Percentiles rank a stretch among this genome's conserved stretches.
Evolutionary conservation across 2,888 invertebrate genomes (phyloP).

Genomic region (Girardia tigrina): DNA sequence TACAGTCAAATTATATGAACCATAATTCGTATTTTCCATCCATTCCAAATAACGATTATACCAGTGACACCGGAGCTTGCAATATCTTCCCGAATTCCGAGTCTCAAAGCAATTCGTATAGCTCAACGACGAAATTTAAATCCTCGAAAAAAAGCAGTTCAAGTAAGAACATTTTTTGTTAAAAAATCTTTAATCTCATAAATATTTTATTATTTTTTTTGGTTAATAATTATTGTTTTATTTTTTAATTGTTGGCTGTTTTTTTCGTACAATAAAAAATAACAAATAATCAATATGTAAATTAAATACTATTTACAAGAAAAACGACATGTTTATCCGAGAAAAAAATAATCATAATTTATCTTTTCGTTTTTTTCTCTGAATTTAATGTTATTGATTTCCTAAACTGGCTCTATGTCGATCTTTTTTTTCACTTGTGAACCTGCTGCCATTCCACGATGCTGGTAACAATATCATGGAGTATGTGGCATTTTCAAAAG

Average conservation of each 20-base stretch:
- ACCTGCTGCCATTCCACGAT: constrained; percentile 16
- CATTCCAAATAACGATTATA: not conserved
- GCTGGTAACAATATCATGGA: constrained; percentile 23
- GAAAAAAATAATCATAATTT: no score
- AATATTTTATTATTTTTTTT: not conserved
- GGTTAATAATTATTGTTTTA: not conserved
- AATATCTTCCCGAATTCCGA: constrained; percentile 15
- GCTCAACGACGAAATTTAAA: not conserved
- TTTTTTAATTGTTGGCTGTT: not conserved
- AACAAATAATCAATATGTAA: not conserved
- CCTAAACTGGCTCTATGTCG: constrained; percentile 5
- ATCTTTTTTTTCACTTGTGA: constrained; percentile 11
- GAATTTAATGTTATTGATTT: not conserved
- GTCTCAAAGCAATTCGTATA: constrained; percentile 11
- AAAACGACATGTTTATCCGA: not conserved
- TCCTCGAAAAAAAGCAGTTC: constrained; percentile 17
- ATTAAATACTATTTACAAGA: not conserved
- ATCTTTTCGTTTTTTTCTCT: not conserved
- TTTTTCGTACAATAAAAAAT: not conserved
- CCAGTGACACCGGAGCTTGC: not conserved
- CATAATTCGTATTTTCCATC: constrained; percentile 5
- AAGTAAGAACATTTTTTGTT: no score
- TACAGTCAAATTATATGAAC: constrained; percentile 3
- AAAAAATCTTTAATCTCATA: not conserved
- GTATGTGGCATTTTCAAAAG: constrained; percentile 23